Base-by-base conservation (phyloP, 2,113 vertebrate genomes). In the Solea solea region DNA sequence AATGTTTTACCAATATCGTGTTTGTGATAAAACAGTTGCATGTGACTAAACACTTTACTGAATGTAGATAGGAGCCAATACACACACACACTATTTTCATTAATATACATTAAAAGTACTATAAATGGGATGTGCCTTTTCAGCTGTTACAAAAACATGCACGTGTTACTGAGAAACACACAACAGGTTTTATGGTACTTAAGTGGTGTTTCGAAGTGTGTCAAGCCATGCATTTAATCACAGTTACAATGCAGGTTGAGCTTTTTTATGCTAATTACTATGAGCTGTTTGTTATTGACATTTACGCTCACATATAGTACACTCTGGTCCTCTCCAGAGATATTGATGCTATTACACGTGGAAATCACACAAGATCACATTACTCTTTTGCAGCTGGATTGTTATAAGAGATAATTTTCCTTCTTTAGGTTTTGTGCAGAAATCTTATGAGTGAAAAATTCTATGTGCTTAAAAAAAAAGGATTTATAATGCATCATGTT, bases 31-130 rank as follows among this genome's bases (percentile, higher is more conserved):
- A 3, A 34, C 28, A 34, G 28, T 34, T 72, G 63, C 72, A 72
- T 69, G 76, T 88, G 81, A 90, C 67, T 56, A 91, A 85, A 84
- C 78, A 88, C 83, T 76, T 74, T 79, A 75, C 72, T 14, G 49
- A 84, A 64, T 45, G 46, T 75, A 77, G 81, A 34, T 34, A 34
- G 34, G 21, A 21, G 21, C 21, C 1, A 21, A 60, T 46, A 15
- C 10, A 51, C 9, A 40, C 39, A 46, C 39, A 46, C 28, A 53
- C 5, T 27, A 34, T 34, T 34, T 34, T 34, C 34, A 34, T 34
- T 34, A 34, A 57, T 6, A 10, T 48, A 5, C 10, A 67, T 71
- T 40, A 67, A 44, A 68, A 53, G 44, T 46, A 25, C 10, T n/a
- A 27, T 21, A 51, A 50, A 21, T 54, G 4, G 42, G 42, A 21